These are phyloP conservation scores for Drosophila testacea DNA, from an alignment of 2,888 invertebrate genomes.

Conservation along the genomic window DNA sequence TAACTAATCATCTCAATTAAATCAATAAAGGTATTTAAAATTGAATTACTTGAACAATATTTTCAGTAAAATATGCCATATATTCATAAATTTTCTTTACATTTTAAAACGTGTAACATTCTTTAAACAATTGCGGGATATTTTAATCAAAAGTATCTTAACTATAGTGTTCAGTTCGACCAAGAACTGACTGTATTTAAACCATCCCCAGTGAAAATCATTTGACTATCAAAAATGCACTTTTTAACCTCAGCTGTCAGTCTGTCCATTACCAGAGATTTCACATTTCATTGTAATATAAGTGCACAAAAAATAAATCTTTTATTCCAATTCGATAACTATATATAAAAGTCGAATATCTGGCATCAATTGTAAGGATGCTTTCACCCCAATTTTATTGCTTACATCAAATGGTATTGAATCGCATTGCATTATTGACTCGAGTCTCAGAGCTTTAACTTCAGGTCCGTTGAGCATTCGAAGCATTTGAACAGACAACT, in stretches of 20 bases:
- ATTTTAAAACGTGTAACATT: no score
- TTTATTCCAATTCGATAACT: background rate
- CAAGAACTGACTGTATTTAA: no score
- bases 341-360: background rate
- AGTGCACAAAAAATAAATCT: background rate
- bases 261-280: background rate
- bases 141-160: no score
- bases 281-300: background rate
- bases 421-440: constrained; percentile 13
- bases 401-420: background rate
- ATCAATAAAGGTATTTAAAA: no score
- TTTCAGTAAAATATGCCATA: no score
- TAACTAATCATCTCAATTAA: no score
- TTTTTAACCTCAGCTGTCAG: background rate
- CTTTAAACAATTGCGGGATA: no score
- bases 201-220: background rate
- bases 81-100: no score
- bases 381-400: constrained; percentile 29
- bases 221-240: background rate
- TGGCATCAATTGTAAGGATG: constrained; percentile 13
- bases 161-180: no score
- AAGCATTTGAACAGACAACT: constrained; percentile 17
- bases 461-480: constrained; percentile 29
- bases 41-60: no score
- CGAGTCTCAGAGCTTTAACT: constrained; percentile 17